Evolutionary conservation across 2,888 invertebrate genomes (phyloP).

Genomic region (Acanthosepion pharaonis): DNA sequence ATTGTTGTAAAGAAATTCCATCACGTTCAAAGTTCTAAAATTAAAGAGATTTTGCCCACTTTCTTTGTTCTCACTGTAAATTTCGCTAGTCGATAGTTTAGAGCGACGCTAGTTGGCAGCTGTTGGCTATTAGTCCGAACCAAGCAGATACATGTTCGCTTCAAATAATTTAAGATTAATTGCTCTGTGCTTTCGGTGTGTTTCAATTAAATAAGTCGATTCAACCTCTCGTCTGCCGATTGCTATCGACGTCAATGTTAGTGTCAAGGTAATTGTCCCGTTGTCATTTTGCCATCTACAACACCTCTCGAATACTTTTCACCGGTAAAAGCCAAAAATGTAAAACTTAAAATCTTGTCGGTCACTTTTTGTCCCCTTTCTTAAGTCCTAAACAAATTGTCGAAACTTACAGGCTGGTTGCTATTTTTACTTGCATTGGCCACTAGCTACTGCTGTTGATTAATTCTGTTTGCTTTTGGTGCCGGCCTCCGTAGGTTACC

Average conservation of each 20-base stretch:
- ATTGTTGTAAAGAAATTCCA: background rate
- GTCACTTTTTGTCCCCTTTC: background rate
- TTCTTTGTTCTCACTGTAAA: background rate
- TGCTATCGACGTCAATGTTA: background rate
- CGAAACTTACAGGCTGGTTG: background rate
- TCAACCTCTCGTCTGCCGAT: background rate
- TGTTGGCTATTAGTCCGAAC: background rate
- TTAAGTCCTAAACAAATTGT: background rate
- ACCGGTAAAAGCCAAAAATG: background rate
- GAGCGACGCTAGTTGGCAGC: background rate
- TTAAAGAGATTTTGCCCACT: background rate
- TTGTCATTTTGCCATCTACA: background rate
- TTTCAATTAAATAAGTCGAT: conserved; percentile 21
- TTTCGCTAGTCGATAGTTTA: background rate
- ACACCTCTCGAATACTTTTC: background rate
- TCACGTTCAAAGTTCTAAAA: background rate
- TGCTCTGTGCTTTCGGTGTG: background rate
- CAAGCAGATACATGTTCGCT: conserved; percentile 12
- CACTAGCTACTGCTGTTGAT: background rate
- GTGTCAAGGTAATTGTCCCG: background rate
- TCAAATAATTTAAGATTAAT: conserved; percentile 33
- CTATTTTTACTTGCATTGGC: background rate
- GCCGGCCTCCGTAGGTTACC: background rate
- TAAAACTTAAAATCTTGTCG: background rate
- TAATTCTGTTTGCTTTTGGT: background rate